Base-by-base conservation (phyloP, 2,113 vertebrate species). In the Hystrix cristata region DNA sequence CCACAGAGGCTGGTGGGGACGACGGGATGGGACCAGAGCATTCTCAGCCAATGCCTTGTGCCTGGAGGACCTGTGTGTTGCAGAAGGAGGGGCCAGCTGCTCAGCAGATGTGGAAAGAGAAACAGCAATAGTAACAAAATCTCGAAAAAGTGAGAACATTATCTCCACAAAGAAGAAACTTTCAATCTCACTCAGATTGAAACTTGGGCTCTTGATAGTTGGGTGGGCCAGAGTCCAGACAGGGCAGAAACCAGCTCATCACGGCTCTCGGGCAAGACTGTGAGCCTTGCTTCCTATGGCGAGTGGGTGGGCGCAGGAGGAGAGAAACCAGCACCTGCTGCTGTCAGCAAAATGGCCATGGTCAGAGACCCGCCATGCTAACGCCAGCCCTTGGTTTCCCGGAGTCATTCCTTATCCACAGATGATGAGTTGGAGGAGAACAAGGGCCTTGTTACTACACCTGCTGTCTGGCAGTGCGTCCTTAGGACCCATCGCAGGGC, bases 21-120 rank as follows among this genome's bases (percentile, higher is more conserved):
- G 25, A 16, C 1, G 4, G 38, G 38, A 27, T 23, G 25, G 59
- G 48, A 0, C 7, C 0, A 3, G 1, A 0, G 1, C 0, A 0
- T 23, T 5, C 34, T 15, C 1, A 7, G 43, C 38, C 0, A 5
- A 8, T 11, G 1, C 0, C 25, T 29, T 0, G 43, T 15, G 0
- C 34, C 6, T 16, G 46, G 11, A 5, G 29, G 69, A 2, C 3
- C 9, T 18, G 1, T 0, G 0, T 1, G 1, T 16, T 15, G 38
- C 87, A 27, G 21, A 16, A 16, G 62, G 27, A 48, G 1, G 12
- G 59, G 4, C 0, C 29, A 9, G n/a, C 0, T 7, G 8, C 25
- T 6, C 1, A 6, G 43, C 1, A 7, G 46, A 6, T 83, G 59
- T 64, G 53, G 23, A 25, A 51, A 62, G 34, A 71, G 48, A 67